phyloP scores from a whole-genome alignment of 1,140 invertebrate genomes.

The Drosophila sproati region DNA sequence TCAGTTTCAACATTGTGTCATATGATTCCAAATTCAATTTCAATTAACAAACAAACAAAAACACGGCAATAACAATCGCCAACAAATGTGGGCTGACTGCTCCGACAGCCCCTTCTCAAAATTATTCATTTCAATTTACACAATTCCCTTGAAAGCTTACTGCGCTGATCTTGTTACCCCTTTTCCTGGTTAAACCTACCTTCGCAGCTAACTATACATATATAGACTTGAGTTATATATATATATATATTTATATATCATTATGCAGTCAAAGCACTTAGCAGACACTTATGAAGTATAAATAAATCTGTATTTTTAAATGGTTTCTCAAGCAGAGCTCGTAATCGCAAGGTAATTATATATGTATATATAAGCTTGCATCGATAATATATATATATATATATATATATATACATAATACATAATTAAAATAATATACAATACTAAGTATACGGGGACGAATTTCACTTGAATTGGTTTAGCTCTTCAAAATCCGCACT shows the following conservation, averaged over 20 bases:
- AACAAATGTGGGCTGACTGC: constrained; percentile 21
- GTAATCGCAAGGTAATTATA: neutral
- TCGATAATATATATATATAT: neutral
- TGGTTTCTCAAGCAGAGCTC: constrained; percentile 32
- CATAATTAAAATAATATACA: no score
- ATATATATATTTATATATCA: constrained; percentile 6
- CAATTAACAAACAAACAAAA: constrained; percentile 46
- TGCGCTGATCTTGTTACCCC: constrained; percentile 53
- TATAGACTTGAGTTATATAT: no score
- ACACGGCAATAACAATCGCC: constrained; percentile 9
- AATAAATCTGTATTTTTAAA: constrained; percentile 53
- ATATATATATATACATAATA: neutral
- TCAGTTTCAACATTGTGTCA: constrained; percentile 16
- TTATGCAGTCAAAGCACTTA: constrained; percentile 29
- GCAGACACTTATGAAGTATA: constrained; percentile 57
- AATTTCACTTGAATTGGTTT: constrained; percentile 10
- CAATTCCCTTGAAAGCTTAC: constrained; percentile 27
- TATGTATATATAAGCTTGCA: neutral
- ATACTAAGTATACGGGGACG: neutral
- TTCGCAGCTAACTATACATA: constrained; percentile 3
- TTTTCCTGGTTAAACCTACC: neutral
- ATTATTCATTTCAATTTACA: constrained; percentile 22
- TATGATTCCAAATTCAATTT: constrained; percentile 27
- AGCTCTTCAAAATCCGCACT: neutral
- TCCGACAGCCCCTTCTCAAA: neutral